A percentile compares a stretch with the other conserved stretches of the same genome.
Evolutionary conservation across 2,113 vertebrate genomes (phyloP).

Genomic region (Chaetura pelagica): DNA sequence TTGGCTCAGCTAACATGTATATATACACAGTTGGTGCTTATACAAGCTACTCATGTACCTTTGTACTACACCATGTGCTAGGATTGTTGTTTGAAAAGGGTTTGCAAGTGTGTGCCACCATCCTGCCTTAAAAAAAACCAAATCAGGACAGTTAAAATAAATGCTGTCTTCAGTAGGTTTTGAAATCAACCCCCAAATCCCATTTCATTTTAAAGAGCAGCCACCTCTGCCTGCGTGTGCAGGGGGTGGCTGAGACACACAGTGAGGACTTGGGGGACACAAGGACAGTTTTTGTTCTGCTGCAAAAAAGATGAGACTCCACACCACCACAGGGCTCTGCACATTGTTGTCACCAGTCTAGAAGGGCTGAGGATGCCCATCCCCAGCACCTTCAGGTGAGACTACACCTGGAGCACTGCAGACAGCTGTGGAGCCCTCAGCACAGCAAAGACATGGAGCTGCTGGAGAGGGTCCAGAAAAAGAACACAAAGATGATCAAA

Average conservation of each 20-base stretch:
- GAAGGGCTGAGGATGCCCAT: accelerated
- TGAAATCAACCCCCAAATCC: not conserved
- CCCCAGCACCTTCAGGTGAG: not conserved
- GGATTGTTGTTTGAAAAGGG: not conserved
- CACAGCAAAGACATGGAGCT: too few relatives aligned
- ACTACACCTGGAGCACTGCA: too few relatives aligned
- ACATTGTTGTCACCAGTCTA: not conserved
- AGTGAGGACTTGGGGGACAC: accelerated
- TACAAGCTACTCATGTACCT: not conserved
- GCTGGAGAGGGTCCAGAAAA: too few relatives aligned
- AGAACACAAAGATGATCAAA: too few relatives aligned
- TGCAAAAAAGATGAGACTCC: not conserved
- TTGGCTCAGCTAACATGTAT: not conserved
- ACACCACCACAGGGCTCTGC: not conserved
- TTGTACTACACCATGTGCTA: accelerated
- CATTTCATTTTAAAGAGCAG: not conserved
- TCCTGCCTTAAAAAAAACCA: not conserved
- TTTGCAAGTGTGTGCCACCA: not conserved
- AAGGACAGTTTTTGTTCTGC: not conserved
- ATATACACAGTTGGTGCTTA: not conserved
- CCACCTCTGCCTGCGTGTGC: accelerated
- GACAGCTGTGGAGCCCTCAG: too few relatives aligned
- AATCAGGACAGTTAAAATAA: not conserved
- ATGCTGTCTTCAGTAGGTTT: accelerated
- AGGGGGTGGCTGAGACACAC: accelerated